phyloP scores from a whole-genome alignment of 2,888 invertebrate genomes.

The Drosophila mimetica region DNA sequence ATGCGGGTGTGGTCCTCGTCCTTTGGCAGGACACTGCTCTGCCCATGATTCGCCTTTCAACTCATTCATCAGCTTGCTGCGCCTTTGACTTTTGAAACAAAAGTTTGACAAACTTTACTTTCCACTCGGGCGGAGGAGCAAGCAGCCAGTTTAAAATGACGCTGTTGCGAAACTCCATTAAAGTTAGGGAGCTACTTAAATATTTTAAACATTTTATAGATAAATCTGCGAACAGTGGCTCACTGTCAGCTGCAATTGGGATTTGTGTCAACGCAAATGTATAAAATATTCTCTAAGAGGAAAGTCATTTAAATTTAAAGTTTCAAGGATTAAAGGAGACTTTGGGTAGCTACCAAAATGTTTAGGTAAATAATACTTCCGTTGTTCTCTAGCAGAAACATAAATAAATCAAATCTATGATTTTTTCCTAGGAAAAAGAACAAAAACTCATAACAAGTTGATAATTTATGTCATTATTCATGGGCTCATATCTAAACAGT shows the following conservation, averaged over 20 bases:
- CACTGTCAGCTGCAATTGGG: slow-evolving; percentile 18
- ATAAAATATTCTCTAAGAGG: background rate
- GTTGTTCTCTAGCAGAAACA: slow-evolving; percentile 5
- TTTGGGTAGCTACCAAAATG: slow-evolving; percentile 8
- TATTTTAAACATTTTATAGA: slow-evolving; percentile 51
- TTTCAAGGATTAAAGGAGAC: slow-evolving; percentile 3
- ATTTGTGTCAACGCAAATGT: slow-evolving; percentile 11
- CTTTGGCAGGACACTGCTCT: slow-evolving; percentile 3
- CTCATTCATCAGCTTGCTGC: slow-evolving; percentile 69
- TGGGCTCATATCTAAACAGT: slow-evolving; percentile 21
- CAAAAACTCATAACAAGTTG: slow-evolving; percentile 17
- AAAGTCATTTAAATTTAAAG: background rate
- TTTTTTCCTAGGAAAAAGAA: slow-evolving; percentile 6
- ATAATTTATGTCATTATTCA: slow-evolving; percentile 38
- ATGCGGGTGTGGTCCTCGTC: background rate
- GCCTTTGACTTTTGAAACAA: slow-evolving; percentile 74
- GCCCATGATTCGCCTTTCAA: slow-evolving; percentile 45
- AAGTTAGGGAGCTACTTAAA: slow-evolving; percentile 43
- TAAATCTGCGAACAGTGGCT: slow-evolving; percentile 43
- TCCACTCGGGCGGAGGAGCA: slow-evolving; percentile 35
- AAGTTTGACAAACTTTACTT: slow-evolving; percentile 72
- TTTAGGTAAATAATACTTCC: background rate
- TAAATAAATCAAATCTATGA: slow-evolving; percentile 19
- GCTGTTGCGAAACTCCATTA: slow-evolving; percentile 44
- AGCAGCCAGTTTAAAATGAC: slow-evolving; percentile 26